phyloP scores from a whole-genome alignment of 2,888 invertebrate species.

The Euplexia lucipara region DNA sequence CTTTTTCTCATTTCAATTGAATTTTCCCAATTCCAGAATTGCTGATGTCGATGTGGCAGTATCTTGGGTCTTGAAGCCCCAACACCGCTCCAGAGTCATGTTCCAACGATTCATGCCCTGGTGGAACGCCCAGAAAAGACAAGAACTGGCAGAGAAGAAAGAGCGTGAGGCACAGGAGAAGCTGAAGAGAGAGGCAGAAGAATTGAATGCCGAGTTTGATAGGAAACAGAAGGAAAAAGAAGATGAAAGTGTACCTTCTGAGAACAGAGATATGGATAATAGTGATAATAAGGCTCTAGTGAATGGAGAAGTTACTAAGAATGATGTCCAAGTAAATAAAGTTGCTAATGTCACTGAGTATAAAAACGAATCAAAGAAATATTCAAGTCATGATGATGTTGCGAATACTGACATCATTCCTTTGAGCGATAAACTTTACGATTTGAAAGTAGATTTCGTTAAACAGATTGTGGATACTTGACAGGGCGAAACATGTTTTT shows the following conservation, averaged over 20 bases:
- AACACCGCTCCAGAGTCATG: conserved; percentile 87
- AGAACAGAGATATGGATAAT: neutral
- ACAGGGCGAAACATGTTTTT: conserved; percentile 17
- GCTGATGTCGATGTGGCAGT: conserved; percentile 86
- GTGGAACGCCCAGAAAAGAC: conserved; percentile 84
- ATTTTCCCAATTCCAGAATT: conserved; percentile 79
- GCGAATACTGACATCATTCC: conserved; percentile 27
- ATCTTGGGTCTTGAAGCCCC: conserved; percentile 88
- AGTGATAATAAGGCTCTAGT: neutral
- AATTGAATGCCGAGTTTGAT: conserved; percentile 17
- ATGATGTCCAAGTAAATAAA: neutral
- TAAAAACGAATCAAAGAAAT: conserved; percentile 3
- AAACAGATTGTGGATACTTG: conserved; percentile 54
- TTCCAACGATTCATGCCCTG: conserved; percentile 89
- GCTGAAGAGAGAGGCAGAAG: conserved; percentile 37
- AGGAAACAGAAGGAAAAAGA: neutral
- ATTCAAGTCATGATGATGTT: neutral
- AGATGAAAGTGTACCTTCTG: neutral
- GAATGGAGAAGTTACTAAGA: conserved; percentile 7
- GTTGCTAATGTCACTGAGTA: neutral
- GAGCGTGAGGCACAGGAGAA: conserved; percentile 68
- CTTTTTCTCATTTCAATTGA: too few relatives aligned
- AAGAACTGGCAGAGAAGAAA: conserved; percentile 82
- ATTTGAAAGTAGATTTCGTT: conserved; percentile 26
- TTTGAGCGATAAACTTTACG: conserved; percentile 40